Evolutionary conservation across 1,140 invertebrate species (phyloP), one percentile per base, ranked within the genome.

Genomic region (Liolophura sinensis): DNA sequence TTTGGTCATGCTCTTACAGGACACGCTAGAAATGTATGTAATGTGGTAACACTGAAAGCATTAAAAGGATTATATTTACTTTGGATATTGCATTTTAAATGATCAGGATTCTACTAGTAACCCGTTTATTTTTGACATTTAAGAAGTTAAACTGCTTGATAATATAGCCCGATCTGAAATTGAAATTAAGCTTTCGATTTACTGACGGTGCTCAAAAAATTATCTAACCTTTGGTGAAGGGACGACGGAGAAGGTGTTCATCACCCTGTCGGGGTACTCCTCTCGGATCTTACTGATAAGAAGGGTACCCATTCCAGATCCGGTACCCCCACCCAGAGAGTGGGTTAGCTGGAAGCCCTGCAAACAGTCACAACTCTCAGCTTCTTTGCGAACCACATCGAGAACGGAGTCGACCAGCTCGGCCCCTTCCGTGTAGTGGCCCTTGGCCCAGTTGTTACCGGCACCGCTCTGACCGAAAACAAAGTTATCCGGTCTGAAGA

Each of bases 381-480:
- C 89, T 85, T 96, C 93, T 82, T 94, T 95, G 40, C 93, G 87
- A 1, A 93, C 90, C 16, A 92, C 90, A 75, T 94, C 92, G 47
- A 93, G 80, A 1, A 92, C 91, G 47, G 88, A 87, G 77, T 94
- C 92, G 12, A 95, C 89, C 46, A 95, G 83, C 80, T 95, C 94
- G 4, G 93, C 94, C 12, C 95, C 94, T 85, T 96, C 95, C 55
- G 95, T 97, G 88, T 96, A 96, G 78, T 94, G 92, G 54, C 93
- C 93, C 82, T 95, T 95, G 27, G 93, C 93, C 90, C 93, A 94
- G 86, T 95, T 95, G 83, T 95, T 94, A 14, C 92, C 92, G 55
- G 87, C 87, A 79, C 90, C 91, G 22, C 92, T 78, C 55, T 80
- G 75, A 57, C 79, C 79, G 59, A 81, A 81, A 27, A 82, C 73